Evolutionary conservation across 1,140 invertebrate genomes (phyloP).

Genomic region (Ectropis grisescens): DNA sequence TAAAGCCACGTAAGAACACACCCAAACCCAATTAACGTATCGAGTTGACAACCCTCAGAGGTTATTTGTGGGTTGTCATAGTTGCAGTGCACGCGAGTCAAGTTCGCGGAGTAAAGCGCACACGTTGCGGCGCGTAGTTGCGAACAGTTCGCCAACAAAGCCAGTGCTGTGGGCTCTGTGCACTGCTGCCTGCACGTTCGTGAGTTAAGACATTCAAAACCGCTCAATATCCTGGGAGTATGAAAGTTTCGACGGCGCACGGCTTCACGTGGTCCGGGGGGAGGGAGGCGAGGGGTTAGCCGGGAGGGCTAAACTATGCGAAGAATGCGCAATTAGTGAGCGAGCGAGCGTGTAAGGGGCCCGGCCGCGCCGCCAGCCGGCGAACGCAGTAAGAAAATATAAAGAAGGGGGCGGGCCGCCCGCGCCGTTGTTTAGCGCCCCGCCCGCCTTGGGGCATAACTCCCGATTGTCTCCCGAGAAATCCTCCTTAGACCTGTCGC

Average conservation of each 20-base stretch:
- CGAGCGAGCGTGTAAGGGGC: constrained; percentile 72
- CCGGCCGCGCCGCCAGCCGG: constrained; percentile 64
- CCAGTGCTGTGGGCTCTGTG: too few relatives aligned
- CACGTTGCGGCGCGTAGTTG: constrained; percentile 33
- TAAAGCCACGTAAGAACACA: too few relatives aligned
- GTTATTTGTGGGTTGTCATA: too few relatives aligned
- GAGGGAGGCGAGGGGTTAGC: constrained; percentile 49
- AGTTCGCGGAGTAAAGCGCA: constrained; percentile 6
- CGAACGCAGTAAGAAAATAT: constrained; percentile 75
- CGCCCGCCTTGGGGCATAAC: constrained; percentile 59
- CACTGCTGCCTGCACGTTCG: constrained; percentile 48
- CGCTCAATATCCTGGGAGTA: constrained; percentile 67
- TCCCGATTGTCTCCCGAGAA: constrained; percentile 65
- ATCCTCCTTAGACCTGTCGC: constrained; percentile 63
- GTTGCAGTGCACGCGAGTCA: too few relatives aligned
- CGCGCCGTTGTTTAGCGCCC: constrained; percentile 62
- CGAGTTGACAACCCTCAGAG: too few relatives aligned
- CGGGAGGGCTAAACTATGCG: constrained; percentile 85
- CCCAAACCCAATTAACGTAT: too few relatives aligned
- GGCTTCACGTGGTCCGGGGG: constrained; percentile 61
- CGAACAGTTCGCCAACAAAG: constrained; percentile 53
- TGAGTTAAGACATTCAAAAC: constrained; percentile 71
- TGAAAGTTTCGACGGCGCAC: constrained; percentile 66
- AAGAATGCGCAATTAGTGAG: constrained; percentile 92
- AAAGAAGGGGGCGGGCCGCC: constrained; percentile 72